Evolutionary conservation across 37 sponge, comb jelly and placozoan species (phyloP), one percentile per base, ranked within the genome.

Genomic region (Spongilla lacustris): DNA sequence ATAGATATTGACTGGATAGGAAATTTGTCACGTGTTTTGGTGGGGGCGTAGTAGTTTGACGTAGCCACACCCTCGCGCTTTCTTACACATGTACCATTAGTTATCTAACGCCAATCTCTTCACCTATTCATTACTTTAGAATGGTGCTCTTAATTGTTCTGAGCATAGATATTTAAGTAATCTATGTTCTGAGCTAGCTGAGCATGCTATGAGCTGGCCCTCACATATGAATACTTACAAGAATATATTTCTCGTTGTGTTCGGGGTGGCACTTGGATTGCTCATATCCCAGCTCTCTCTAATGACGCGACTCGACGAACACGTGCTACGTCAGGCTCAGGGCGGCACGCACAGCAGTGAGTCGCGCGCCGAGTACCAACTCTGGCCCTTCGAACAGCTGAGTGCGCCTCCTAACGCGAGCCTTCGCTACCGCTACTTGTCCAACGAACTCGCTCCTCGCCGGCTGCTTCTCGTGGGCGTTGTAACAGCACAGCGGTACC

Each of bases 401-500:
- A 8, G 19, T 29, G 37, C 84, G 9, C 74, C 84, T 0, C 6
- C 9, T 0, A 68, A 78, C 35, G 34, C 80, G 10, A 10, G 38
- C 13, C 21, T 29, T 41, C 71, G 84, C 10, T 79, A 70, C 46
- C 58, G 74, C 0, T 1, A 66, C 2, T 32, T 89, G 4, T 78
- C 89, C 24, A 13, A 67, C 26, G 89, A 89, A 37, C 80, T 89
- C 14, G 78, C 89, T 0, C 79, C 81, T 9, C 79, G 93, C 27
- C 88, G 85, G 66, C 48, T 88, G n/a, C 66, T 94, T 1, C 85
- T 83, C 32, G 83, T 91, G 0, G 95, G 95, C 35, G 95, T 94
- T 11, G 89, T 94, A 11, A 91, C 95, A 0, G 93, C 93, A 0
- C 74, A 85, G 49, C 84, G 88, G 37, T 91, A 89, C 83, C 77